phyloP scores from a whole-genome alignment of 1,140 invertebrate genomes.

The Trichonephila clavipes region DNA sequence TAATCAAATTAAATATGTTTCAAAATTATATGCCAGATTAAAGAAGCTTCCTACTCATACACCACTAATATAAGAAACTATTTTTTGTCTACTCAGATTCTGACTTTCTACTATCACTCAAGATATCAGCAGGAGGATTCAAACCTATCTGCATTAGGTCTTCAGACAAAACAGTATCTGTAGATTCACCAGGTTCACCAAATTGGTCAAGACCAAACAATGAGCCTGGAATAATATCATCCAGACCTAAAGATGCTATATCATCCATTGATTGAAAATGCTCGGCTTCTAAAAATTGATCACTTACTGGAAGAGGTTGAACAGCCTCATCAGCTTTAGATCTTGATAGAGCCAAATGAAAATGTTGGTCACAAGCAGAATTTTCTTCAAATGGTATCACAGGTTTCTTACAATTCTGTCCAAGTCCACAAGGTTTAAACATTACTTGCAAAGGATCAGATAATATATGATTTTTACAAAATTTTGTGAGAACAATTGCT shows the following conservation, averaged over 20 bases:
- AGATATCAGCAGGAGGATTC: constrained; percentile 48
- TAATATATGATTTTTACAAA: constrained; percentile 78
- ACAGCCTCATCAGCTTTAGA: constrained; percentile 25
- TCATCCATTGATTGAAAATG: constrained; percentile 78
- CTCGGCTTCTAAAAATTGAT: constrained; percentile 73
- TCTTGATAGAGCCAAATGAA: neutral
- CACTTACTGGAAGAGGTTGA: neutral
- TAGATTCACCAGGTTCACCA: constrained; percentile 73
- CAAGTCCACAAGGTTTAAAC: constrained; percentile 85
- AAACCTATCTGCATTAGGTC: constrained; percentile 64
- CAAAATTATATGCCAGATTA: too few relatives aligned
- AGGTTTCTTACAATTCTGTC: constrained; percentile 77
- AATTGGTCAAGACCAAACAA: constrained; percentile 78
- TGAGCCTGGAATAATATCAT: constrained; percentile 76
- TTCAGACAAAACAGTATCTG: constrained; percentile 64
- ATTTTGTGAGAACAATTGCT: constrained; percentile 53
- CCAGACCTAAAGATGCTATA: constrained; percentile 77
- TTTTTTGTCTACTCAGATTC: constrained; percentile 47
- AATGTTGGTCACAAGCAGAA: constrained; percentile 77
- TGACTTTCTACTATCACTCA: constrained; percentile 63
- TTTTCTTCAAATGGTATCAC: constrained; percentile 77
- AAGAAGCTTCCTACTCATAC: too few relatives aligned
- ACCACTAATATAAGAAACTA: neutral
- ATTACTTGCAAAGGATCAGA: constrained; percentile 87
- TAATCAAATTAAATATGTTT: too few relatives aligned